Evolutionary conservation across 2,888 invertebrate genomes (phyloP).

Genomic region (Asteroscopus sphinx): DNA sequence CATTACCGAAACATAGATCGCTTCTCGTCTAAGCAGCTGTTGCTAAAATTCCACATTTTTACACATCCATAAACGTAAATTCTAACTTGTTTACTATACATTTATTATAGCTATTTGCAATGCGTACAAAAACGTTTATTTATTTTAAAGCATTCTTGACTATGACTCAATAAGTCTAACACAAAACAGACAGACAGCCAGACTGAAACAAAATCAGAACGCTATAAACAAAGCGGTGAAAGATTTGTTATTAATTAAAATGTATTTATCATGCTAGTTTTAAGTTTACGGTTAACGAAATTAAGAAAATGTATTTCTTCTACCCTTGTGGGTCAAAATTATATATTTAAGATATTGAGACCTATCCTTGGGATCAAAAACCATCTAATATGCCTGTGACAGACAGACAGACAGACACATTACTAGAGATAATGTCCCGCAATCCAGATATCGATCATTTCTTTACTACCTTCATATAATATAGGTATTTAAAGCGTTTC

Average conservation of each 20-base stretch:
- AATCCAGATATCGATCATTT: too few relatives aligned
- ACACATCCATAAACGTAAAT: background rate
- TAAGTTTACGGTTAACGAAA: too few relatives aligned
- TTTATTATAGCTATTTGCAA: background rate
- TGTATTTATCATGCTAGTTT: slow-evolving; percentile 28
- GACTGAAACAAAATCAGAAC: slow-evolving; percentile 21
- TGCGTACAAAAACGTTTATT: slow-evolving; percentile 23
- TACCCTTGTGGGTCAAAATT: too few relatives aligned
- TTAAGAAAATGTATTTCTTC: too few relatives aligned
- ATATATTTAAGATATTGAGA: too few relatives aligned
- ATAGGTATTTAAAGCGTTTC: too few relatives aligned
- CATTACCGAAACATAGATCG: background rate
- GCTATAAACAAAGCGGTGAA: slow-evolving; percentile 33
- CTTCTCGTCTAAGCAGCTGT: background rate
- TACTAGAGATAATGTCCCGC: too few relatives aligned
- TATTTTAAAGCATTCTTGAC: slow-evolving; percentile 22
- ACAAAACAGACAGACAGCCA: slow-evolving; percentile 39
- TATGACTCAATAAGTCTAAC: slow-evolving; percentile 43
- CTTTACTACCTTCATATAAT: too few relatives aligned
- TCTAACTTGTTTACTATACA: slow-evolving; percentile 28
- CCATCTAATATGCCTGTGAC: too few relatives aligned
- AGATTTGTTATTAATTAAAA: slow-evolving; percentile 28
- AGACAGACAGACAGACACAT: too few relatives aligned
- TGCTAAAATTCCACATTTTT: background rate
- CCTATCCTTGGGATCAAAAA: too few relatives aligned